These are phyloP conservation scores for Lagorchestes hirsutus DNA, from an alignment of 2,797 vertebrate species.

Conservation along the genomic window DNA sequence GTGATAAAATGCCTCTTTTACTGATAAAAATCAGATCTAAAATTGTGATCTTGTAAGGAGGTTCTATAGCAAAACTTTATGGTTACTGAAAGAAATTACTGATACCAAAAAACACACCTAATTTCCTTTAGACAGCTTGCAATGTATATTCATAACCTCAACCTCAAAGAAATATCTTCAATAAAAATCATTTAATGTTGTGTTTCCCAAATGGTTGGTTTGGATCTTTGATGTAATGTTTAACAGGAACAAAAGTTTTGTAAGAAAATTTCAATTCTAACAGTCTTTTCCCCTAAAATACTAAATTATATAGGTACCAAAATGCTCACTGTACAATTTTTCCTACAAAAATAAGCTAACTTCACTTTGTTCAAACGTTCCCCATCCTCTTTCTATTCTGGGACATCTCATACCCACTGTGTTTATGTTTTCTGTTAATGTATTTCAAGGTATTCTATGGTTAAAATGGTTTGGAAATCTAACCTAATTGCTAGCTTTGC, in stretches of 20 bases:
- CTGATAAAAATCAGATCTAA: neutral
- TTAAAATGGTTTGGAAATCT: neutral
- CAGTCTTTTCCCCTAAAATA: neutral
- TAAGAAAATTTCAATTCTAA: neutral
- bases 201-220: neutral
- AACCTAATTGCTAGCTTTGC: neutral
- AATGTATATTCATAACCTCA: neutral
- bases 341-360: neutral
- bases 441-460: neutral
- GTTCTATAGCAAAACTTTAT: no score
- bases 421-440: neutral
- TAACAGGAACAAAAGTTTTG: neutral
- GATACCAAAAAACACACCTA: neutral
- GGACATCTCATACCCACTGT: neutral
- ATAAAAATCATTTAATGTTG: neutral
- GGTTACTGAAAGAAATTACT: neutral
- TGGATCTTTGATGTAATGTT: neutral
- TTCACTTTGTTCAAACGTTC: neutral
- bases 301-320: neutral
- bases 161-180: neutral
- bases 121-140: neutral
- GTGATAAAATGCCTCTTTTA: neutral
- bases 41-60: neutral
- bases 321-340: neutral
- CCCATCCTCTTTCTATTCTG: neutral